Base-by-base conservation (phyloP, 2,888 invertebrate species). In the Lasius fuliginosus region DNA sequence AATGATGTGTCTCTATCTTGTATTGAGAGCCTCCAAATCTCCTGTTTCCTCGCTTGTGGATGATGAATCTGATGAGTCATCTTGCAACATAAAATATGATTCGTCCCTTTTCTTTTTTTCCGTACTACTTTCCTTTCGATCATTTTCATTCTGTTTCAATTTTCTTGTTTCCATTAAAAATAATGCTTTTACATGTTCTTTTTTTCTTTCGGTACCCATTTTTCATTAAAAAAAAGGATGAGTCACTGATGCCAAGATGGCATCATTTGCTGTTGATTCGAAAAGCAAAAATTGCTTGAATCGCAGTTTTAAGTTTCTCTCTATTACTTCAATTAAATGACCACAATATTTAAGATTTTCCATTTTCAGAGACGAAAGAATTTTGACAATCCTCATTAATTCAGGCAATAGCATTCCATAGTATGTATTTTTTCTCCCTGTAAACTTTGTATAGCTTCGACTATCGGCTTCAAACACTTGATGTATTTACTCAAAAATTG, bases 371-470 rank as follows among this genome's bases (percentile, higher is more conserved):
- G 30, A n/a, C 30, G 42, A 69, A 36, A 83, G 27, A 15, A 83
- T 76, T 42, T 83, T 23, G 49, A 83, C 68, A 46, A 85, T 83
- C 64, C 85, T 82, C 49, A 75, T 60, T 30, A 85, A 64, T 62
- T 85, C 82, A 27, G 76, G 82, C 53, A 83, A 69, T 15, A 85
- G 60, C 60, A 40, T 75, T 40, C 71, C 77, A 68, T 83, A 85
- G 53, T 85, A 83, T 30, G 58, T 85, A 27, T 76, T 49, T 77
- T 85, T 33, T 83, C 76, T 49, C 71, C 73, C 71, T 85, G 67
- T 69, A 83, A 67, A 42, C 65, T 83, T 30, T 30, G 60, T 60
- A 30, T 60, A 6, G 60, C 60, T 60, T 60, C 30, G 2, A 15
- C 30, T 60, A 60, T 60, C 6, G 60, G 30, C 15, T 60, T 60